These are phyloP conservation scores for Scalopus aquaticus DNA, from an alignment of 2,113 vertebrate genomes.

Conservation along the genomic window DNA sequence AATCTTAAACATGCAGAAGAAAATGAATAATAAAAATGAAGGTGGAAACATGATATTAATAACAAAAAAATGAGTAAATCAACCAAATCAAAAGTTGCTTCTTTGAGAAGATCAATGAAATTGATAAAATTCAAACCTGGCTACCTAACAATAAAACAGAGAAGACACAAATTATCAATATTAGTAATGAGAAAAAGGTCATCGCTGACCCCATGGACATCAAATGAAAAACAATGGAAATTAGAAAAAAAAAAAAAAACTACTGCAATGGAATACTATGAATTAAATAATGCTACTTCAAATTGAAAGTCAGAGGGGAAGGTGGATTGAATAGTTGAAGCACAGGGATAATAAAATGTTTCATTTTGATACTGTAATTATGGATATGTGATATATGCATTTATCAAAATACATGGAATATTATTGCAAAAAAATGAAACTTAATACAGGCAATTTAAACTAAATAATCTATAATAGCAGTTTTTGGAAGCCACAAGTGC, in stretches of 20 bases:
- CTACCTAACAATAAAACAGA: not conserved
- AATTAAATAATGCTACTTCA: too few relatives aligned
- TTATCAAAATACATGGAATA: not conserved
- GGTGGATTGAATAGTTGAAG: not conserved
- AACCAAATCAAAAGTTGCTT: not conserved
- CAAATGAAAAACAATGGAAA: not conserved
- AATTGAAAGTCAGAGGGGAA: not conserved
- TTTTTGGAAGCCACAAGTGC: too few relatives aligned
- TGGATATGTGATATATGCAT: not conserved
- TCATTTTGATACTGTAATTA: not conserved
- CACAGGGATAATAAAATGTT: not conserved
- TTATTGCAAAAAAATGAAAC: not conserved
- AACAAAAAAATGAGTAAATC: not conserved
- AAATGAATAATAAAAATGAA: not conserved
- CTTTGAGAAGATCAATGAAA: not conserved
- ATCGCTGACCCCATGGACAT: too few relatives aligned
- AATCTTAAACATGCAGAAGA: not conserved
- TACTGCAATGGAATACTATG: too few relatives aligned
- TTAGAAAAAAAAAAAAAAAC: too few relatives aligned
- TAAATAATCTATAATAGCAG: not conserved
- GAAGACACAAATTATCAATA: not conserved
- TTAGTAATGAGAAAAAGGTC: not conserved
- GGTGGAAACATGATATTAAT: not conserved
- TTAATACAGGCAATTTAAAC: not conserved
- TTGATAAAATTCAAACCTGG: not conserved